Conservation (phyloP, 2,888 invertebrate species). For the Drosophila niveifrons region DNA sequence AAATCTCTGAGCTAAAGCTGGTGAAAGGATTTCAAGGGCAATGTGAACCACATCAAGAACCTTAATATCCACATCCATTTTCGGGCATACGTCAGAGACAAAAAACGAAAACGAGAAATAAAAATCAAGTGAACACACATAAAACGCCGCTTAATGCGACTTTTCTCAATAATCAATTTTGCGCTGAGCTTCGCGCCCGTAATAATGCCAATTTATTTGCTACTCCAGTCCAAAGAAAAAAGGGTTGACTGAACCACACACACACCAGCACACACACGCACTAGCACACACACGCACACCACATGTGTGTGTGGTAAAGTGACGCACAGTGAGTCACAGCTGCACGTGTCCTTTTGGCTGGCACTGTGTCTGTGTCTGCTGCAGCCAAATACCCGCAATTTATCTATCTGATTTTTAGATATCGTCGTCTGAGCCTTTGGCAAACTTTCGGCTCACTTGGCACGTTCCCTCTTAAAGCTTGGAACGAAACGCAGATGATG, state of each 20-base stretch:
- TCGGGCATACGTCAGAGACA: neutral
- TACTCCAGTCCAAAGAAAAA: constrained; percentile 14
- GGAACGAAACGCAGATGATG: constrained; percentile 13
- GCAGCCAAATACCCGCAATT: constrained; percentile 69
- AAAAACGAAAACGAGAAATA: constrained; percentile 1
- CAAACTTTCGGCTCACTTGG: constrained; percentile 29
- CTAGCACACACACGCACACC: neutral
- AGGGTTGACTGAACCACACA: constrained; percentile 41
- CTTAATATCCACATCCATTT: constrained; percentile 56
- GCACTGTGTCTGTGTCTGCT: constrained; percentile 7
- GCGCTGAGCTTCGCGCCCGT: constrained; percentile 65
- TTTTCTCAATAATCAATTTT: constrained; percentile 82
- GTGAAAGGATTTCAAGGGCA: constrained; percentile 63
- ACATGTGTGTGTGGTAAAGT: constrained; percentile 5
- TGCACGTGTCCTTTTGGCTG: constrained; percentile 57
- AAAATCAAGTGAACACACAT: constrained; percentile 56
- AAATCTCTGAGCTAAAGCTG: constrained; percentile 1
- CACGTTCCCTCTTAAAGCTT: constrained; percentile 18
- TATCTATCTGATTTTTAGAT: constrained; percentile 76
- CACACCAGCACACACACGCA: neutral
- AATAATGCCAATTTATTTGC: constrained; percentile 81
- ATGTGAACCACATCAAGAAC: constrained; percentile 54
- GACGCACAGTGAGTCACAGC: constrained; percentile 21
- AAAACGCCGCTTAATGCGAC: constrained; percentile 78
- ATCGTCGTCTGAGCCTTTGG: constrained; percentile 37